Base-by-base conservation (phyloP, 2,888 invertebrate genomes). In the Kuschelorhynchus macadamiae region DNA sequence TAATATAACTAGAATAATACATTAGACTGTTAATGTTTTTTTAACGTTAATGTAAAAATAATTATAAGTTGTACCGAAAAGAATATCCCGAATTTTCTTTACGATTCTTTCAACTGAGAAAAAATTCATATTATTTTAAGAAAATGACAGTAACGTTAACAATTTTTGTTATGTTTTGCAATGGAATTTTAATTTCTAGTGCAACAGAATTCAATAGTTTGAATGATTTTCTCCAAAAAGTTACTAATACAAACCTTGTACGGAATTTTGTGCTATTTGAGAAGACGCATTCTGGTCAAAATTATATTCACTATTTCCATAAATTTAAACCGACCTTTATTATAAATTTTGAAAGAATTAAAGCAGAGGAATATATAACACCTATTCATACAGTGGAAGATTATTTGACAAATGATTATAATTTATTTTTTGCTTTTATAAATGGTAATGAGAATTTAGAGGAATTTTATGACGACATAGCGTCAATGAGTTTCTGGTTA, bases 361-460 rank as follows among this genome's bases (percentile, higher is more conserved):
- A 9, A 0, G 12, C 17, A 20, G 12, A 7, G 36, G n/a, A 33
- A 1, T 12, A 52, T 12, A 25, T 25, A 25, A 25, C 7, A 25
- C 25, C 3, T 5, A 52, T 39, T 7, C 4, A 12, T 36, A 49
- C 49, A n/a, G n/a, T 20, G 25, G 49, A 49, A 49, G n/a, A 49
- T 21, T 49, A 9, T 11, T 3, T 49, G 9, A 9, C 20, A 18
- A 49, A 49, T 25, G 9, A 49, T 25, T 25, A 21, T 11, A 49
- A 49, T n/a, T n/a, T 49, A 25, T 49, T n/a, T 21, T 49, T 49
- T 20, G 11, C 14, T 3, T 49, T 49, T 21, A 8, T 49, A 7
- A 2, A 25, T 7, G n/a, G 5, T 2, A n/a, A 9, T 14, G 49
- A 49, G 7, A 8, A 21, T 12, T 49, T 49, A n/a, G 49, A 20